Evolutionary conservation across 2,113 vertebrate genomes (phyloP), one percentile per base, ranked within the genome.

Genomic region (Oncorhynchus nerka): DNA sequence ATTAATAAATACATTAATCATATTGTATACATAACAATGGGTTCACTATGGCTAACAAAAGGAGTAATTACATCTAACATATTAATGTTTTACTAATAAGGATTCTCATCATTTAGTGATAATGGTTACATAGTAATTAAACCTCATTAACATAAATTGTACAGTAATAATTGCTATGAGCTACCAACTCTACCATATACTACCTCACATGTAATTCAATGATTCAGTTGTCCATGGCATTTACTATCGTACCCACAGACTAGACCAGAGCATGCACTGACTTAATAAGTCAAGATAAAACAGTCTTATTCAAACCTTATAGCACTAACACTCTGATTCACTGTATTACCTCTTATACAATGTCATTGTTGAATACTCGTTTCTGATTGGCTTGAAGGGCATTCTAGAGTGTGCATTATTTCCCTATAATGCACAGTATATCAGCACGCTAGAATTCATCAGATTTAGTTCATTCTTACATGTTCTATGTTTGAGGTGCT

Each of bases 11-110:
- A 45, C 39, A 45, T 45, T 45, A 3, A 11, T 82, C 85, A 62
- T 85, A 73, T 76, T 74, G 59, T 88, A 88, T 68, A 86, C 39
- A 11, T 45, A 84, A 79, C 77, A 86, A 85, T 71, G 57, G 49
- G 48, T n/a, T 26, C 19, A 6, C 6, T 11, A 20, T 22, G 19
- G n/a, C 9, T 45, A 26, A 69, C 20, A 45, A 5, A 69, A 69
- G 22, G 32, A 69, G 26, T 19, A 69, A n/a, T 19, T 9, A 11
- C 32, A 20, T 34, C 19, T 59, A 72, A 59, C 20, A 20, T 61
- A 73, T 73, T n/a, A 5, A 61, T 61, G n/a, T 22, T 64, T 64
- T 5, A 22, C 19, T 22, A 45, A 39, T 45, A 68, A n/a, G 16
- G 32, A 68, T 24, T 39, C 65, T 28, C 24, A 67, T 66, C 8